These are phyloP conservation scores for Drosophila borealis DNA, from an alignment of 2,888 invertebrate genomes.

Conservation along the genomic window DNA sequence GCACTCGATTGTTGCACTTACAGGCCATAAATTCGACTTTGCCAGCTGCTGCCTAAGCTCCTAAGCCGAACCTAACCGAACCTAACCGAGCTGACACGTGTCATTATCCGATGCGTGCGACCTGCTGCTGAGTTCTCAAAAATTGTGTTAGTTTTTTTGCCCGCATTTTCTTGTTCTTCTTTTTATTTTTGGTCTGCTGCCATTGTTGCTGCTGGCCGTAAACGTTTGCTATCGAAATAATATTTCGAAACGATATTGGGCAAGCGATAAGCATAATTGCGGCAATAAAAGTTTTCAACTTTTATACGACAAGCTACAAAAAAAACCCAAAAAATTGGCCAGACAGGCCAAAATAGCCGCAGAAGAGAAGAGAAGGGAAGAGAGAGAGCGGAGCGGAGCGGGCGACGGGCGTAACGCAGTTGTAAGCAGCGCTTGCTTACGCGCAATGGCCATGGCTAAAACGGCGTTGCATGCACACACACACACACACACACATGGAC, in stretches of 20 bases:
- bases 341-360: slow-evolving; percentile 17
- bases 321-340: slow-evolving; percentile 11
- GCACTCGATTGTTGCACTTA: slow-evolving; percentile 23
- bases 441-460: slow-evolving; percentile 64
- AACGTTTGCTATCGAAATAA: slow-evolving; percentile 74
- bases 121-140: slow-evolving; percentile 44
- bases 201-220: slow-evolving; percentile 31
- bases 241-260: slow-evolving; percentile 80
- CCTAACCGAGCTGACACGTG: slow-evolving; percentile 30
- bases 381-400: neutral
- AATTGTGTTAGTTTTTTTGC: slow-evolving; percentile 17
- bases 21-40: slow-evolving; percentile 37
- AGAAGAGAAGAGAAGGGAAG: too few relatives aligned
- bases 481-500: slow-evolving; percentile 15
- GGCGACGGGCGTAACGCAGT: slow-evolving; percentile 17
- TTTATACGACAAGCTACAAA: slow-evolving; percentile 72
- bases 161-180: slow-evolving; percentile 3
- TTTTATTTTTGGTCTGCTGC: slow-evolving; percentile 1
- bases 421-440: slow-evolving; percentile 51
- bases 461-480: slow-evolving; percentile 43
- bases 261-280: slow-evolving; percentile 84
- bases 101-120: slow-evolving; percentile 43
- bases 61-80: slow-evolving; percentile 7
- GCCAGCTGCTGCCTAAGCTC: slow-evolving; percentile 50
- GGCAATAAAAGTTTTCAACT: slow-evolving; percentile 84